Base-by-base conservation (phyloP, 2,888 invertebrate genomes). In the Autographa gamma region DNA sequence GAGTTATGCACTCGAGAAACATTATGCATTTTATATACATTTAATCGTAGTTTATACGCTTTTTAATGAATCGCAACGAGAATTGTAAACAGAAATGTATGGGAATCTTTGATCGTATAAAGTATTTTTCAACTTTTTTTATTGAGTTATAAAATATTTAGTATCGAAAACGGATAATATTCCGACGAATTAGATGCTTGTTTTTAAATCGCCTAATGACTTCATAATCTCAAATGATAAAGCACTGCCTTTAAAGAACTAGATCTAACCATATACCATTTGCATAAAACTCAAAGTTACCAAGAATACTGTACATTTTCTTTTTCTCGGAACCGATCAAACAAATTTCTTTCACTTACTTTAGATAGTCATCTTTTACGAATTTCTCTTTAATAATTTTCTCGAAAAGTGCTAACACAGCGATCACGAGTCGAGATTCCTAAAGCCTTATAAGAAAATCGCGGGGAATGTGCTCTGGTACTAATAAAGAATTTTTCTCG, bases 51-150 rank as follows among this genome's bases (percentile, higher is more conserved):
- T 62, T 54, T 61, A 79, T 59, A 76, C 60, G 56, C 14, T 63
- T 63, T 43, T 64, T 75, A 71, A 79, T 67, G 19, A 60, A 52
- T 19, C 63, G 78, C 11, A 74, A 58, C 48, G 48, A 16, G 54
- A 65, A 69, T 58, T 73, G 58, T 66, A 76, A 78, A 70, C 63
- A 78, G 63, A 66, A 69, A 52, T 52, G 48, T 63, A 78, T 70
- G 38, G 56, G 63, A 59, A 78, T 54, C 32, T 18, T 25, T 48
- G 7, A 43, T 54, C 66, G 64, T 71, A 48, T 62, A 64, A 74
- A 66, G 52, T 13, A 19, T 67, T 66, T 59, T 62, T 43, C 34
- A 60, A 56, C 52, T 25, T 58, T 54, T 2, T 13, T 59, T 41
- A 32, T 58, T 70, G n/a, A n/a, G 58, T 3, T 34, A 34, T 34